Evolutionary conservation across 2,888 invertebrate genomes (phyloP).

Genomic region (Lochmaea crataegi): DNA sequence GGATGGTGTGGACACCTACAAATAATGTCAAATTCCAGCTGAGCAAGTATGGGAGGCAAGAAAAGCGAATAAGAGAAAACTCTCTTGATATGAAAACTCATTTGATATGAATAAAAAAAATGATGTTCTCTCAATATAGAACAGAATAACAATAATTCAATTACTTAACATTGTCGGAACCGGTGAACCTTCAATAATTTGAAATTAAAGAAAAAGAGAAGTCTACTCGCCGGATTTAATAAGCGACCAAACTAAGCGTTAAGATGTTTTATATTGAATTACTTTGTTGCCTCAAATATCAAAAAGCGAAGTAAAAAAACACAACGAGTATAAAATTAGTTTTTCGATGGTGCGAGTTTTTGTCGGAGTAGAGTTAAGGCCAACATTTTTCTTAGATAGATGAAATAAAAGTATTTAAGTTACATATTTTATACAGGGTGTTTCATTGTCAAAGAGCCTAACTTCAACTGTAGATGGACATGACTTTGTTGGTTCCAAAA

Average conservation of each 20-base stretch:
- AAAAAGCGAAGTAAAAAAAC: slow-evolving; percentile 40
- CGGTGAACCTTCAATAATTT: slow-evolving; percentile 19
- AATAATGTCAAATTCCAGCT: too few relatives aligned
- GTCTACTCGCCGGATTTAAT: slow-evolving; percentile 40
- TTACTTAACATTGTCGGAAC: slow-evolving; percentile 25
- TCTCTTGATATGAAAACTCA: too few relatives aligned
- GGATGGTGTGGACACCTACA: too few relatives aligned
- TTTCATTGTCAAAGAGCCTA: too few relatives aligned
- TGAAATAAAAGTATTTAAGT: not conserved
- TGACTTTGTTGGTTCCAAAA: too few relatives aligned
- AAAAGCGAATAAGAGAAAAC: too few relatives aligned
- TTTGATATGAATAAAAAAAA: too few relatives aligned
- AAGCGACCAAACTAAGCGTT: slow-evolving; percentile 45
- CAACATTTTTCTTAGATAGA: not conserved
- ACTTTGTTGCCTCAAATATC: slow-evolving; percentile 46
- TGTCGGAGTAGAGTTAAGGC: not conserved
- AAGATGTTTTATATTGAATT: slow-evolving; percentile 45
- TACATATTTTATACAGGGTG: not conserved
- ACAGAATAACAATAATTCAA: not conserved
- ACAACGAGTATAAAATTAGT: slow-evolving; percentile 45
- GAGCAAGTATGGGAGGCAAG: too few relatives aligned
- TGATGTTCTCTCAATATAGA: not conserved
- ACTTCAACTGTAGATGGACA: too few relatives aligned
- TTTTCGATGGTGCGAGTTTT: slow-evolving; percentile 38
- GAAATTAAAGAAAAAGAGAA: slow-evolving; percentile 23